Base-by-base conservation (phyloP, 2,888 invertebrate species). In the Stegophylla sp. region DNA sequence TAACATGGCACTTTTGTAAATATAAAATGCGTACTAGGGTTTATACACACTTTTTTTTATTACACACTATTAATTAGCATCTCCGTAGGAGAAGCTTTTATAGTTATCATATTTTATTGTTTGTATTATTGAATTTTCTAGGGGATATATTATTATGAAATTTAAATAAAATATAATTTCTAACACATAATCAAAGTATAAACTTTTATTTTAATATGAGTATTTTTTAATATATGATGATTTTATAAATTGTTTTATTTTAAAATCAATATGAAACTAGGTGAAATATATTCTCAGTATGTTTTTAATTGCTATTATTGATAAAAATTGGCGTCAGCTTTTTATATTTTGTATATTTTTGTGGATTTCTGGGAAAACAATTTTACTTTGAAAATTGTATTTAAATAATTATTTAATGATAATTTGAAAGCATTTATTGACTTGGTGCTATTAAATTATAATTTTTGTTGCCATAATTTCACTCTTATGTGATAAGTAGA, bases 41-140 rank as follows among this genome's bases (percentile, higher is more conserved):
- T 34, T 34, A 61, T 61, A 79, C 61, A 79, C 79, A 77, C 67
- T 43, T n/a, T 69, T n/a, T 79, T 71, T 63, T 51, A 79, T 23
- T 79, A 79, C n/a, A 61, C 69, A 61, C n/a, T 61, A 41, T 77
- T 71, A 48, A 48, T 61, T 67, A 69, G 61, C 61, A 26, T 48
- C 74, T 82, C 56, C 53, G 64, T 75, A 77, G 43, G 59, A 56
- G 66, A n/a, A 66, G 67, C 61, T 74, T 82, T 15, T 43, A 63
- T 75, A 76, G 71, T 76, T 82, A 53, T 63, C 48, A 66, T 48
- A 69, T 82, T 64, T 79, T 79, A 79, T 82, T 82, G 20, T 82
- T 56, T 75, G 41, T 71, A 61, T 63, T 75, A 51, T 77, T 41
- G 17, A 73, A 28, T 3, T n/a, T 41, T 26, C 43, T 43, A 26